Evolutionary conservation across 2,797 vertebrate genomes (phyloP).

Genomic region (Streptopelia turtur): DNA sequence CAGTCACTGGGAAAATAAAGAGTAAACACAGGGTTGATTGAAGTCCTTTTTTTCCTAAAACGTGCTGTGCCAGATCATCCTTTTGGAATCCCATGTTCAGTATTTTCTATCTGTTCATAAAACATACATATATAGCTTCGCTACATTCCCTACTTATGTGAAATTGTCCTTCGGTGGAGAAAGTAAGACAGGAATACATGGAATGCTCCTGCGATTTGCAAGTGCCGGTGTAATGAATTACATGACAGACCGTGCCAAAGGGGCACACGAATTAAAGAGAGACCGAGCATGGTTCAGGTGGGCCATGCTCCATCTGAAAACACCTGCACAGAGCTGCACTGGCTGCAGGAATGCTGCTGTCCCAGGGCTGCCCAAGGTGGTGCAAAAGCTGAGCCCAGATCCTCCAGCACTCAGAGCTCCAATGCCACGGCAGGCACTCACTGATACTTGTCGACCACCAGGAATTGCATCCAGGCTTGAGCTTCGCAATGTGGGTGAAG

Average conservation of each 20-base stretch:
- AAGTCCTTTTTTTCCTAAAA: background rate
- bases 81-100: background rate
- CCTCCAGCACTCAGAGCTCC: background rate
- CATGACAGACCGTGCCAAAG: background rate
- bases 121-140: background rate
- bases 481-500: background rate
- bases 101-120: background rate
- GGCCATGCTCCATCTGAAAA: background rate
- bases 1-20: background rate
- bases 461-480: background rate
- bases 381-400: background rate
- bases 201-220: background rate
- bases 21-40: background rate
- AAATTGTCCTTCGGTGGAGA: background rate
- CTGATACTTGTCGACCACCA: rapidly evolving
- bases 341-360: background rate
- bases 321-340: rapidly evolving
- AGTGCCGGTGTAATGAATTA: background rate
- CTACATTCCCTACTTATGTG: background rate
- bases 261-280: background rate
- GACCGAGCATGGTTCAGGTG: background rate
- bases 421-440: background rate
- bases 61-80: background rate
- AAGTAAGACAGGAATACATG: background rate
- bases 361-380: rapidly evolving